Evolutionary conservation across 2,888 invertebrate genomes (phyloP), one percentile per base, ranked within the genome.

Genomic region (Troides helena): DNA sequence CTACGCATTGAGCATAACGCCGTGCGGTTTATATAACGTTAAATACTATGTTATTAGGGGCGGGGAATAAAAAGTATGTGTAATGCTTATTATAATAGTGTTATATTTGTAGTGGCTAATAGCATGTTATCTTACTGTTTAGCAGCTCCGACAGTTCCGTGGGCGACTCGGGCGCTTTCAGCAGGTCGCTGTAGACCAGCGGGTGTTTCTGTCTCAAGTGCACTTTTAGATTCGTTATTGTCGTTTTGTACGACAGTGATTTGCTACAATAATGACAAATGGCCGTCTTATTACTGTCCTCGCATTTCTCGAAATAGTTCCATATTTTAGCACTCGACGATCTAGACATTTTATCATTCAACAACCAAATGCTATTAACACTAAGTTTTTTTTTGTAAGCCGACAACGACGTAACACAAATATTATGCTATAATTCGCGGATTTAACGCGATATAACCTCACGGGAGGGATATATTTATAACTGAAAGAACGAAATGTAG

Each of bases 191-290:
- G 12, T 68, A 60, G 6, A 43, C 39, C 53, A 74, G 59, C 0
- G 43, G 46, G 62, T 77, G 77, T 46, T 67, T 70, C 12, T 36
- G 67, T 17, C 23, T 59, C 23, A 77, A 62, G 69, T 77, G 78
- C 0, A 21, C 12, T 75, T 76, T 72, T 10, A 73, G 61, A 68
- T 77, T 76, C 56, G 71, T 69, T 58, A 68, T 65, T 0, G 75
- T 76, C 2, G 74, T 68, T 58, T 57, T 73, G 46, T 74, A 76
- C 1, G 69, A 73, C 10, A 74, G 64, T n/a, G 43, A 10, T 4
- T 73, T 74, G 0, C 25, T 43, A 61, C 78, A 78, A 25, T 68
- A 68, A 21, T 68, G 68, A 63, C 71, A 71, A 7, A 62, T 56
- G 12, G 71, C 71, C 23, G 50, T 59, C 17, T 63, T 56, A 1